phyloP scores from a whole-genome alignment of 2,888 invertebrate genomes.

The Tachina fera region DNA sequence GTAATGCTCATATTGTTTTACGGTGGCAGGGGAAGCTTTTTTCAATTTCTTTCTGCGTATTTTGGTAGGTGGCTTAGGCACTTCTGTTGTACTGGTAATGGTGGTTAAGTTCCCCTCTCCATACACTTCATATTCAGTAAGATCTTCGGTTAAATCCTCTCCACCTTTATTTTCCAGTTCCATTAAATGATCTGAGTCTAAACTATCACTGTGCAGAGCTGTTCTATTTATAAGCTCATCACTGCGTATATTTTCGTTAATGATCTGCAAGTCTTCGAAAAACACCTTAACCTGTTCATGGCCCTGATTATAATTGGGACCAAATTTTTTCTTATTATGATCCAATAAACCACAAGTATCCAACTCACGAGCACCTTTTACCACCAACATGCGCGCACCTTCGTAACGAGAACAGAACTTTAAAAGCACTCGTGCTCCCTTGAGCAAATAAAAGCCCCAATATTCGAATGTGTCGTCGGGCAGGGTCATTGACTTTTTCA shows the following conservation, averaged over 20 bases:
- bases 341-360: conserved; percentile 91
- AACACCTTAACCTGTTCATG: conserved; percentile 84
- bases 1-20: conserved; percentile 48
- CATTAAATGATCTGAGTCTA: conserved; percentile 69
- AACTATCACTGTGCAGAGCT: not conserved
- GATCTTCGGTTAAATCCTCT: conserved; percentile 78
- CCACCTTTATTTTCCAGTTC: conserved; percentile 81
- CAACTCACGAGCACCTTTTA: conserved; percentile 90
- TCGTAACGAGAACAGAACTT: conserved; percentile 91
- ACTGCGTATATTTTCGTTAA: conserved; percentile 75
- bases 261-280: conserved; percentile 85
- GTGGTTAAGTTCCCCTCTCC: conserved; percentile 19
- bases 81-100: conserved; percentile 45
- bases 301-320: conserved; percentile 83
- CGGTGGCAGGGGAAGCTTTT: conserved; percentile 74
- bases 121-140: conserved; percentile 49
- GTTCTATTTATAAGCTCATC: conserved; percentile 63
- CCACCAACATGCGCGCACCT: conserved; percentile 91
- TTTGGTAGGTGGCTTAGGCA: conserved; percentile 42
- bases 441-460: conserved; percentile 93
- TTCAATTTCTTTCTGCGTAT: conserved; percentile 75
- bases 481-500: conserved; percentile 91
- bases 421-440: conserved; percentile 90
- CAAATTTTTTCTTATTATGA: conserved; percentile 86
- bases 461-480: conserved; percentile 94